Base-by-base conservation (phyloP, 2,113 vertebrate species). In the Cettia cetti region DNA sequence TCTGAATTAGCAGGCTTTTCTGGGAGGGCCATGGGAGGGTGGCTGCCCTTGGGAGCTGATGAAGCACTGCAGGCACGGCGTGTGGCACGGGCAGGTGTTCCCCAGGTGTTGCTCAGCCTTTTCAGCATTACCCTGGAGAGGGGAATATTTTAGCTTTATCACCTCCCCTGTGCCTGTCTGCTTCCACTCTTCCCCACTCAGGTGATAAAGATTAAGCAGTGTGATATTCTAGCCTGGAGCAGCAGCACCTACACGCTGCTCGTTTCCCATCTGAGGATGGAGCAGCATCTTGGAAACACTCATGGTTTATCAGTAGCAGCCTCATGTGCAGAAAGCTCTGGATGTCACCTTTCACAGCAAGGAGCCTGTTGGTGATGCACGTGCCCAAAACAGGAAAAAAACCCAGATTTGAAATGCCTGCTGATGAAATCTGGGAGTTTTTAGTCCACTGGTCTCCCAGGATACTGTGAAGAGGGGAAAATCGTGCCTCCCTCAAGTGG, bases 31-130 rank as follows among this genome's bases (percentile, higher is more conserved):
- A 52, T 7, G 31, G 57, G 69, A 35, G 33, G 0, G 0, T 37
- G 61, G 28, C 28, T 80, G 27, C 10, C n/a, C 17, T 15, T 0
- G 1, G 11, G 87, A 91, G 57, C 33, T 54, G 53, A 14, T 1
- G 1, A 11, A 23, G 31, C 14, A 0, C 26, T 50, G 40, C 74
- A 65, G 47, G 56, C 10, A 6, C 23, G 33, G 21, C 6, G 0
- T 3, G 33, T 39, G 33, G 35, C n/a, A 6, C 39, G 26, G 45
- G 66, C 78, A 85, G 42, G 17, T 76, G 11, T 30, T 63, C 24
- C 56, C 61, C 33, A 57, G 64, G 27, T 50, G 59, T 13, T 33
- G 11, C 50, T 87, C 47, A 85, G 42, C 57, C 66, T 77, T 69
- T 54, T 42, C 35, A 63, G 37, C 39, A 24, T 53, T 50, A 30